Evolutionary conservation across 1,140 invertebrate genomes (phyloP), one percentile per base, ranked within the genome.

Genomic region (Dryas iulia): DNA sequence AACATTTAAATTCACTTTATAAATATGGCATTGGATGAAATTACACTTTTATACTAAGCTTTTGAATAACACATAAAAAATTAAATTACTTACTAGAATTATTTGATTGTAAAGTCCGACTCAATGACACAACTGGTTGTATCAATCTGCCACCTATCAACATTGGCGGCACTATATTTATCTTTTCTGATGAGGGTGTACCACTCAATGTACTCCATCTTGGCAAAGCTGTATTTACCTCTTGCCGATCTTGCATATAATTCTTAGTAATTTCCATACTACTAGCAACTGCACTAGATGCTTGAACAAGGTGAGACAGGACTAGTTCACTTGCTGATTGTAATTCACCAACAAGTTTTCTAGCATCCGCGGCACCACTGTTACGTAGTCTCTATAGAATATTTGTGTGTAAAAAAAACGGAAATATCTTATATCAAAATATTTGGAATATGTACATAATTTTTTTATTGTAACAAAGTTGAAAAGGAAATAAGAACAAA

Each of bases 41-140:
- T n/a, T n/a, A n/a, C n/a, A n/a, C n/a, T n/a, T n/a, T n/a, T n/a
- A n/a, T n/a, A n/a, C n/a, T n/a, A n/a, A n/a, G n/a, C n/a, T n/a
- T n/a, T n/a, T n/a, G n/a, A n/a, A n/a, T n/a, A n/a, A n/a, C n/a
- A n/a, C n/a, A 31, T 39, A 1, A 39, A 60, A 60, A n/a, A 33
- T 24, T 18, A 11, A 4, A 26, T 24, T 59, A 81, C 84, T 79
- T 72, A 89, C 86, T 59, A 39, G 65, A 47, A 67, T 64, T 78
- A 71, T 72, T 81, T 21, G 76, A 63, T 0, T 84, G 61, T 10
- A 83, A 54, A 14, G 79, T 82, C 39, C 88, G 78, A 25, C 79
- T 86, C 7, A 90, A 70, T 7, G 85, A 77, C 1, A 91, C 88
- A 7, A 89, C 84, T 1, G 88, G 88, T 58, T 91, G 88, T 33